phyloP scores from a whole-genome alignment of 2,888 invertebrate species.

The Cephus spinipes region DNA sequence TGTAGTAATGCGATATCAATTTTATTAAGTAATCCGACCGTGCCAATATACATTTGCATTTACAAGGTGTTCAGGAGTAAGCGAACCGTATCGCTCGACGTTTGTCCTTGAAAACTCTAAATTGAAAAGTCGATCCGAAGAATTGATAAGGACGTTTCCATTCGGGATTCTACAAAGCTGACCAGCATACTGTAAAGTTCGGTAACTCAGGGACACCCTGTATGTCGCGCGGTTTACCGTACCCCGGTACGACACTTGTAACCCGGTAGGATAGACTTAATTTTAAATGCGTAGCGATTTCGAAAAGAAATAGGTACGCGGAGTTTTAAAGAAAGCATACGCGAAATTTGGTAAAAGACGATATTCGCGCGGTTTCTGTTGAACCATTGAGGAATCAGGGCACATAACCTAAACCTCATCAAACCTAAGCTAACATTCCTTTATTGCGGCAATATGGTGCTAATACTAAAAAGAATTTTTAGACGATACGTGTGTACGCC shows the following conservation, averaged over 20 bases:
- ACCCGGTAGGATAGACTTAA: not conserved
- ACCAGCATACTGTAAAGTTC: no score
- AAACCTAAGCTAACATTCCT: not conserved
- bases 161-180: no score
- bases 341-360: not conserved
- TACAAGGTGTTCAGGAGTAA: not conserved
- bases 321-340: not conserved
- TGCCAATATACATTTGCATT: conserved; percentile 38
- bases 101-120: not conserved
- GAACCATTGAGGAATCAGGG: not conserved
- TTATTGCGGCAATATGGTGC: not conserved
- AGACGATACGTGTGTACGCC: not conserved
- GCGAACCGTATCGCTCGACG: not conserved
- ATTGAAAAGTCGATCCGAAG: not conserved
- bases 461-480: not conserved
- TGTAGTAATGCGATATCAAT: not conserved
- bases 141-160: no score
- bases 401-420: not conserved
- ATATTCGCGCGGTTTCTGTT: not conserved
- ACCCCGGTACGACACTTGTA: not conserved
- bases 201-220: not conserved
- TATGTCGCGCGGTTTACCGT: not conserved
- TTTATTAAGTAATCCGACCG: conserved; percentile 32
- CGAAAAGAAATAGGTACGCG: not conserved
- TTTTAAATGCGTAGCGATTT: not conserved